Conservation (phyloP, 2,113 vertebrate species). For the Sarotherodon lohbergeri region DNA sequence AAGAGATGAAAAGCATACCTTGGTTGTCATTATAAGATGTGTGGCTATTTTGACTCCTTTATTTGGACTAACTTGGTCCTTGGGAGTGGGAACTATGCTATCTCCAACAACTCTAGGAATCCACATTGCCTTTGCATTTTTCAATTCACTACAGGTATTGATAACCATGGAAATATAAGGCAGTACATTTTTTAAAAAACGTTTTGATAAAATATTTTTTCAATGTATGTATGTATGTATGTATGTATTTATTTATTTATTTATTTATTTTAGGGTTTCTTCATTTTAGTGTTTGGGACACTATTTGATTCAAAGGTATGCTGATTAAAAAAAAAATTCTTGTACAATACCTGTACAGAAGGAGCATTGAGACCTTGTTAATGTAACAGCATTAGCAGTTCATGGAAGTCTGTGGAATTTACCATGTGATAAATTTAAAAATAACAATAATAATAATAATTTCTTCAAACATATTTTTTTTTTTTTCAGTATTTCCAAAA, state of each 20-base stretch:
- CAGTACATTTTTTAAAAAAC: not conserved
- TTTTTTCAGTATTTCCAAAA: too few relatives aligned
- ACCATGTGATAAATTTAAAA: too few relatives aligned
- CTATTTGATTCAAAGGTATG: slow-evolving; percentile 61
- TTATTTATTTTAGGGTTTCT: slow-evolving; percentile 61
- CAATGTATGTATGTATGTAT: too few relatives aligned
- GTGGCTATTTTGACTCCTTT: slow-evolving; percentile 81
- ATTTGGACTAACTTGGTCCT: slow-evolving; percentile 84
- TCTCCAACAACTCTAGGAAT: slow-evolving; percentile 45
- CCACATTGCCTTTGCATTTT: slow-evolving; percentile 78
- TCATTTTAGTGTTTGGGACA: slow-evolving; percentile 78
- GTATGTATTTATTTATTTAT: too few relatives aligned
- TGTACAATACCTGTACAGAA: too few relatives aligned
- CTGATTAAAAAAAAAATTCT: not conserved
- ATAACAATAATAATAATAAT: too few relatives aligned
- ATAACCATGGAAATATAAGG: not conserved
- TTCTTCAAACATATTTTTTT: too few relatives aligned
- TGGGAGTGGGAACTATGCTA: slow-evolving; percentile 76
- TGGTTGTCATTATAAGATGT: slow-evolving; percentile 77
- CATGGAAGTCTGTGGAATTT: too few relatives aligned
- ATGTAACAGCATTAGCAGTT: too few relatives aligned
- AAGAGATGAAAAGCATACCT: slow-evolving; percentile 66
- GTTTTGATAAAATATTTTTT: too few relatives aligned
- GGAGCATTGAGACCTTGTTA: too few relatives aligned
- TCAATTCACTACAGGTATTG: slow-evolving; percentile 84